Conservation (phyloP, 2,113 vertebrate species). For the Urocolius indicus region DNA sequence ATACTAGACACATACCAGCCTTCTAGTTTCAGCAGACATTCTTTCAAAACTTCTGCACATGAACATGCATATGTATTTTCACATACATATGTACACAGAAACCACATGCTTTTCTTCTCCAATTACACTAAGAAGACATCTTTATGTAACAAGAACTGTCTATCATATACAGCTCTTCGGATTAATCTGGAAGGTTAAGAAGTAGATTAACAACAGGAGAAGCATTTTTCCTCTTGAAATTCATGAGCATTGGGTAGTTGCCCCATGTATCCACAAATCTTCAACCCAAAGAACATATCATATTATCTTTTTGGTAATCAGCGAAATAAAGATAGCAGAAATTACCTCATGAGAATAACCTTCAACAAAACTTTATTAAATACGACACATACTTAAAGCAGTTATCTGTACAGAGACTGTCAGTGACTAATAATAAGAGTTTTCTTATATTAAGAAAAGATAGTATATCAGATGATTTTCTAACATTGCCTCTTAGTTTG, state of each 20-base stretch:
- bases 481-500: background rate
- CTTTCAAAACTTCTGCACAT: background rate
- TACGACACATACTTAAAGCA: background rate
- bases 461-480: background rate
- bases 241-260: background rate
- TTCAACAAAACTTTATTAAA: background rate
- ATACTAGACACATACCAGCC: background rate
- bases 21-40: background rate
- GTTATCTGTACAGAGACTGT: background rate
- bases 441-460: background rate
- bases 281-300: background rate
- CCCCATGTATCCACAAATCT: background rate
- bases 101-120: background rate
- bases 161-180: background rate
- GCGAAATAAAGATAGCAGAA: background rate
- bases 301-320: background rate
- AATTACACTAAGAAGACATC: background rate
- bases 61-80: background rate
- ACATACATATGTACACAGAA: fast-evolving
- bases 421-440: background rate
- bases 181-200: background rate
- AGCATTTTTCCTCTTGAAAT: background rate
- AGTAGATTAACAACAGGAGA: background rate
- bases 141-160: background rate
- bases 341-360: background rate